Percentiles rank a stretch among this genome's conserved stretches.
These are phyloP conservation scores for Oophaga sylvatica DNA, from an alignment of 2,797 vertebrate genomes.

Conservation along the genomic window DNA sequence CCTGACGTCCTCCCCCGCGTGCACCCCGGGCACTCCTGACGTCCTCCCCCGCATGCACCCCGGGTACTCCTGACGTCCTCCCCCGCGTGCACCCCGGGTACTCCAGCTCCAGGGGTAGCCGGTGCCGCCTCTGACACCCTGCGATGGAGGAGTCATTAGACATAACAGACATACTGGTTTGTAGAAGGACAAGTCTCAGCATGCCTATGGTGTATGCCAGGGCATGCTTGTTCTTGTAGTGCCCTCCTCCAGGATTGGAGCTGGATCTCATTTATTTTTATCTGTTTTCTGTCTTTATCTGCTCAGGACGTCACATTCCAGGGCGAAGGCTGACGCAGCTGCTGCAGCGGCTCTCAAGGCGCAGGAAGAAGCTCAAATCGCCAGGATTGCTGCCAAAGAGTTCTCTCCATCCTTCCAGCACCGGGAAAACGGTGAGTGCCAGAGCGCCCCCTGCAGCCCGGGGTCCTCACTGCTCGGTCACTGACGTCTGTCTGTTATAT, in stretches of 20 bases:
- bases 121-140: too few species aligned
- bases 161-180: too few species aligned
- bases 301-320: slow-evolving; percentile 91
- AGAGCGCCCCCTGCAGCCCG: neutral
- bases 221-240: too few species aligned
- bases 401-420: slow-evolving; percentile 98
- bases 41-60: too few species aligned
- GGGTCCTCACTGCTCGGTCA: neutral
- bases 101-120: too few species aligned
- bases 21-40: too few species aligned
- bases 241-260: too few species aligned
- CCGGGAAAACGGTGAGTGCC: slow-evolving; percentile 88
- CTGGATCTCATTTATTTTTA: too few species aligned
- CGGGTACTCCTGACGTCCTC: too few species aligned
- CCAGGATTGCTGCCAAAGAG: slow-evolving; percentile 96
- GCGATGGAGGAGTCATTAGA: too few species aligned
- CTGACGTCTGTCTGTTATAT: neutral
- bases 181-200: neutral
- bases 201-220: neutral
- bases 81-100: too few species aligned
- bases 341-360: slow-evolving; percentile 88
- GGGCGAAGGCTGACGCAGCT: slow-evolving; percentile 91
- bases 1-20: too few species aligned
- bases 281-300: slow-evolving; percentile 55
- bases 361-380: slow-evolving; percentile 92